A percentile compares a stretch with the other conserved stretches of the same genome.
Evolutionary conservation across 2,888 invertebrate genomes (phyloP).

Genomic region (Myathropa florea): DNA sequence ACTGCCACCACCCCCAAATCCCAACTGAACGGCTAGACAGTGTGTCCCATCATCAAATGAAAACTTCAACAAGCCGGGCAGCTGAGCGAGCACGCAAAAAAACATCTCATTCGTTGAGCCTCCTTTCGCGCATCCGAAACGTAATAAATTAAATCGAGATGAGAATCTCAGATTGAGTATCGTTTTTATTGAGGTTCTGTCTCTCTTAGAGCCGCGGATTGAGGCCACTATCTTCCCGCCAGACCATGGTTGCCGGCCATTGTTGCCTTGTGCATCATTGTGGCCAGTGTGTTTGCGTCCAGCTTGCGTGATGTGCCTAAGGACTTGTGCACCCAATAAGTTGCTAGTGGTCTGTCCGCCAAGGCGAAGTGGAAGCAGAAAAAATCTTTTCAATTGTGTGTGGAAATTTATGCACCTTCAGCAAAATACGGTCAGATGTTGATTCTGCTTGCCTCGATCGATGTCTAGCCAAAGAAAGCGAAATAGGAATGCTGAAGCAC

Average conservation of each 20-base stretch:
- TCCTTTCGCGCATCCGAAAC: constrained; percentile 34
- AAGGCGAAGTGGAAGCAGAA: background rate
- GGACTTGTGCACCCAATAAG: constrained; percentile 45
- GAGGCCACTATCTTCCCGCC: background rate
- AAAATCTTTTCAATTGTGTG: constrained; percentile 17
- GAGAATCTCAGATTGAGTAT: constrained; percentile 51
- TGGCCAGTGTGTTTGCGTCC: constrained; percentile 1
- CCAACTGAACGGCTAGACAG: background rate
- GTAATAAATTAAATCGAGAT: constrained; percentile 60
- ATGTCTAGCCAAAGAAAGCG: constrained; percentile 55
- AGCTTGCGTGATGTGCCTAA: constrained; percentile 37
- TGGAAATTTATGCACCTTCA: constrained; percentile 57
- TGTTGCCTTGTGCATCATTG: background rate
- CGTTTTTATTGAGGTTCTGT: constrained; percentile 22
- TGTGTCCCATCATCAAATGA: constrained; percentile 7
- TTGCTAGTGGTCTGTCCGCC: constrained; percentile 30
- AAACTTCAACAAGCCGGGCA: constrained; percentile 1
- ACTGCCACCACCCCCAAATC: background rate
- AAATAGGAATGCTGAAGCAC: constrained; percentile 36
- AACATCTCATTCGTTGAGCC: constrained; percentile 4
- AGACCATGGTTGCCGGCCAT: background rate
- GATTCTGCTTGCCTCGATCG: constrained; percentile 17
- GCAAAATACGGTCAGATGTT: constrained; percentile 42
- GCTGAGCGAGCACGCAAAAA: background rate
- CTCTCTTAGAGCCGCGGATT: background rate